Evolutionary conservation across 2,113 vertebrate species (phyloP), one percentile per base, ranked within the genome.

Genomic region (Platichthys stellatus): DNA sequence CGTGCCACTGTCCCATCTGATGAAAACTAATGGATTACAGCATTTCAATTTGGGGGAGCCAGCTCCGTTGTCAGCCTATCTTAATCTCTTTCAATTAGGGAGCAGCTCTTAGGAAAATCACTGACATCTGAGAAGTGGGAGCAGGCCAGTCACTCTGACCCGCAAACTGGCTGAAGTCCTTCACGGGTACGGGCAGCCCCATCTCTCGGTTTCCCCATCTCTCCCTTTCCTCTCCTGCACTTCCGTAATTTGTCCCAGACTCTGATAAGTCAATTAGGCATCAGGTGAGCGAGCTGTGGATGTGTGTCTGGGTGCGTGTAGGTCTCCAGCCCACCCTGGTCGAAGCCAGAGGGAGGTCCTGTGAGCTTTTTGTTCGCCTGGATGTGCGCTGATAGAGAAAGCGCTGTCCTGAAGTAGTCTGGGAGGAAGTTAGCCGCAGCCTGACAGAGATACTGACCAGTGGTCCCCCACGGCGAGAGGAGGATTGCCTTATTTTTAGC

Each of bases 71-170:
- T 89, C 90, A 91, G 91, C 84, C 90, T 91, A 90, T 93, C 90
- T 93, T 94, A 94, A 91, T 93, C 93, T 94, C 76, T 80, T 93
- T 93, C 92, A 93, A 86, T 93, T 92, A 94, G 88, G 67, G 89
- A 74, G 82, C 65, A 78, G 84, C 72, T 95, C 94, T 94, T 83
- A 92, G 80, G 69, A 87, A 94, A 92, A 95, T 93, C 90, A 94
- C 85, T 88, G 92, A 93, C 92, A 94, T 86, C 85, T 81, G 88
- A 95, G 92, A 91, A 82, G 87, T 81, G 76, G 81, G 81, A 82
- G 81, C 76, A 81, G 74, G 89, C 82, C 87, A 93, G 88, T 71
- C 80, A 91, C 74, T 69, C 63, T 84, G 93, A 91, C 76, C 89
- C 77, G 70, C 63, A 87, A 92, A 94, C 60, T 93, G 85, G 70